Evolutionary conservation across 2,888 invertebrate species (phyloP), one percentile per base, ranked within the genome.

Genomic region (Drosophila macrospina): DNA sequence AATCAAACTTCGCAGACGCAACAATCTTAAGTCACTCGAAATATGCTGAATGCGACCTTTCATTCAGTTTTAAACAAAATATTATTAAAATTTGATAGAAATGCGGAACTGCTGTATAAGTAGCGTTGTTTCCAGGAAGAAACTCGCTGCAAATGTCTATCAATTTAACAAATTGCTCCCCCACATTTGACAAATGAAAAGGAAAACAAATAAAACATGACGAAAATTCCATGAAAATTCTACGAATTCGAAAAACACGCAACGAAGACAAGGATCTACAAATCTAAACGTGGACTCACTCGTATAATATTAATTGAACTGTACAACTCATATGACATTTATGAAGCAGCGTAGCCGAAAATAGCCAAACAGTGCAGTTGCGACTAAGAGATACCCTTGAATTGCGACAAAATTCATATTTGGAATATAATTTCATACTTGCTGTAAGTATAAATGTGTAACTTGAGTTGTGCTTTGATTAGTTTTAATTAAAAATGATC

Each of bases 261-360:
- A 62, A 62, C 47, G 10, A 24, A 56, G 62, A 65, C 28, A 59
- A 61, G 52, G 42, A 74, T 62, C 57, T 45, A 62, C 44, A 57
- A 71, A 69, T 59, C 51, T 24, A 52, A n/a, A 39, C 47, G 34
- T 62, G 28, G 26, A 62, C 37, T 34, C 34, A 62, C 37, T 34
- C 34, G 42, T 75, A 81, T 69, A 83, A 71, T 78, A 87, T 86
- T 87, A 86, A 86, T 86, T 88, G 89, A 89, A 75, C 65, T 73
- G 69, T 84, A 79, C 85, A 75, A 75, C 71, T 74, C 70, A 74
- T 74, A 71, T 87, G 89, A 86, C 85, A 88, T 86, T 88, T 81
- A 87, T 86, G 77, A 86, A 84, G 75, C 56, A 50, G 64, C 63
- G 41, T 26, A 63, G 39, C 47, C 50, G 44, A 44, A 50, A 61